Evolutionary conservation across 2,888 invertebrate species (phyloP), one percentile per base, ranked within the genome.

Genomic region (Netelia virgata): DNA sequence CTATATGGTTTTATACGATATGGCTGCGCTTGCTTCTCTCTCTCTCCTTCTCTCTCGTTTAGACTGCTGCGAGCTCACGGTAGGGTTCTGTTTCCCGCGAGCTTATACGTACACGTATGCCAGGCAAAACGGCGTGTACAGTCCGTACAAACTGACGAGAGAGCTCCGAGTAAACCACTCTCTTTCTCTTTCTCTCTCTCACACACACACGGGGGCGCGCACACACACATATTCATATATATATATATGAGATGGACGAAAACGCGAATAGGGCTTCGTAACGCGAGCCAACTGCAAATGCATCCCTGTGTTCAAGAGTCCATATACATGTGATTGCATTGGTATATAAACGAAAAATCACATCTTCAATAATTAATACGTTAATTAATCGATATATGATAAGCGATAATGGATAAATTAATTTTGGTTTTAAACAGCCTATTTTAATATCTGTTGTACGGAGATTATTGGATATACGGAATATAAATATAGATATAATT

Each of bases 31-130:
- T 55, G 41, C 53, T 53, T 23, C 6, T 41, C 59, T 53, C 70
- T 23, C 57, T 36, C 64, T 10, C 47, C 14, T 36, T 82, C 66
- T 57, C 75, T 53, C 77, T 61, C 59, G 53, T 41, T 43, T 55
- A 23, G 28, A 47, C 61, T n/a, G 64, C 69, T 74, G 59, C 36
- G 59, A 47, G 47, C 47, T 47, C 47, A 14, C 47, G 47, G 8
- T 47, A 47, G 47, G 47, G 47, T 14, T 47, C 47, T 47, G 14
- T 14, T 14, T 14, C 47, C 47, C 47, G 47, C 47, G 14, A 10
- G 47, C 14, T 47, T 47, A 47, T 47, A 47, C 14, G 14, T 47
- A 14, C 47, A 47, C 47, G 47, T 47, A 47, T 47, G 47, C 11
- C 11, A 47, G 8, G 47, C 14, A 47, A 47, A 47, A 47, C 47